phyloP scores from a whole-genome alignment of 2,113 vertebrate species.

The Chaetodon auriga region DNA sequence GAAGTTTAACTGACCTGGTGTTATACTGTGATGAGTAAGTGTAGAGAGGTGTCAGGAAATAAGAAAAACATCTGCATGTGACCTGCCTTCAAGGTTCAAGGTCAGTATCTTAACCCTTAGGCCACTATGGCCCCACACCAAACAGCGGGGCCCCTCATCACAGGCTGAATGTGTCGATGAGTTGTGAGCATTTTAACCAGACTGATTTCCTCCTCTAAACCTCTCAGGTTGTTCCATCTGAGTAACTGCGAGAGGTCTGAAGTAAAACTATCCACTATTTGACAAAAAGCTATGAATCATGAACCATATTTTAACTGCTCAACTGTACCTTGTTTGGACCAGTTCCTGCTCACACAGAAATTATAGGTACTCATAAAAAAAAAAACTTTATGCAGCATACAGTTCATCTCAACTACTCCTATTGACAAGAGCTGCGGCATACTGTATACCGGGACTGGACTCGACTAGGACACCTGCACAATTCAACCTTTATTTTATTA shows the following conservation, averaged over 20 bases:
- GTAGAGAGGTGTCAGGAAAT: neutral
- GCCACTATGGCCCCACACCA: neutral
- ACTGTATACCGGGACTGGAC: neutral
- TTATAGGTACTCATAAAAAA: no score
- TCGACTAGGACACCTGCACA: neutral
- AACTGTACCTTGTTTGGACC: neutral
- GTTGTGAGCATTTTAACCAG: neutral
- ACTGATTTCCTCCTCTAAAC: neutral
- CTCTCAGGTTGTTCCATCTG: no score
- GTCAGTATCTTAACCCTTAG: neutral
- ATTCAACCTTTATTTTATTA: no score
- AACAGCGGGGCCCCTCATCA: neutral
- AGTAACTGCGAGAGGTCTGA: no score
- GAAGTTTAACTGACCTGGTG: no score
- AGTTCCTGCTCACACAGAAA: neutral
- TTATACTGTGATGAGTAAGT: neutral
- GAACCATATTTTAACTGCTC: neutral
- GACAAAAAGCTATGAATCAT: no score
- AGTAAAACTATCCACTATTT: no score
- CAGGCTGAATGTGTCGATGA: neutral
- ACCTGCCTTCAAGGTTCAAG: no score
- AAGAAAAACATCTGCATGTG: neutral
- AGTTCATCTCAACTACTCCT: neutral
- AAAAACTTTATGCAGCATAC: neutral
- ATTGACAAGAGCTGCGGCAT: neutral